A percentile compares a stretch with the other conserved stretches of the same genome.
These are phyloP conservation scores for Hyperoplus lanceolatus DNA, from an alignment of 2,797 vertebrate species.

Conservation along the genomic window DNA sequence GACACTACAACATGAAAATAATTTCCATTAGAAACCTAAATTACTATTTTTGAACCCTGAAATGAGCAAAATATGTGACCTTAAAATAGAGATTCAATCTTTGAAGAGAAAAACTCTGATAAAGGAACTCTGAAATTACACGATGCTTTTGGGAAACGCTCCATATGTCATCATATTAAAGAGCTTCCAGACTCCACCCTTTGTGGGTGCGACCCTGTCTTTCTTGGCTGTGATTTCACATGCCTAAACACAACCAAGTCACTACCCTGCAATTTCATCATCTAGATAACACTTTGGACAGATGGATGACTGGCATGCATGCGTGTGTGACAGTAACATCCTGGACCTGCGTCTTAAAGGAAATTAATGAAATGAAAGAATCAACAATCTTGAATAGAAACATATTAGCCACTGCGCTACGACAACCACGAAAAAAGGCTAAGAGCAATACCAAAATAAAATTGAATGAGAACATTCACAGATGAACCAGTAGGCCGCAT, in stretches of 20 bases:
- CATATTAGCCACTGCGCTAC: background rate
- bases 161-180: background rate
- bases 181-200: background rate
- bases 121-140: background rate
- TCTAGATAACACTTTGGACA: conserved; percentile 7
- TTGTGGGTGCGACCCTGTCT: conserved; percentile 25
- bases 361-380: conserved; percentile 17
- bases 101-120: background rate
- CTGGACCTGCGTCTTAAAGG: background rate
- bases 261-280: conserved; percentile 11
- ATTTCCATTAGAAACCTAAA: no score
- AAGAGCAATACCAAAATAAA: no score
- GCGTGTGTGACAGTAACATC: background rate
- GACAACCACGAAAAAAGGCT: background rate
- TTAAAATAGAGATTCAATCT: no score
- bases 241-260: conserved; percentile 11
- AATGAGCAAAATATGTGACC: no score
- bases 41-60: no score
- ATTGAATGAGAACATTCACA: no score
- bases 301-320: background rate
- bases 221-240: conserved; percentile 29
- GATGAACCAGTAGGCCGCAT: no score
- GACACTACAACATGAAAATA: no score
- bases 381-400: background rate
- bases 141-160: background rate